Evolutionary conservation across 2,888 invertebrate species (phyloP).

Genomic region (Osmoderma eremita): DNA sequence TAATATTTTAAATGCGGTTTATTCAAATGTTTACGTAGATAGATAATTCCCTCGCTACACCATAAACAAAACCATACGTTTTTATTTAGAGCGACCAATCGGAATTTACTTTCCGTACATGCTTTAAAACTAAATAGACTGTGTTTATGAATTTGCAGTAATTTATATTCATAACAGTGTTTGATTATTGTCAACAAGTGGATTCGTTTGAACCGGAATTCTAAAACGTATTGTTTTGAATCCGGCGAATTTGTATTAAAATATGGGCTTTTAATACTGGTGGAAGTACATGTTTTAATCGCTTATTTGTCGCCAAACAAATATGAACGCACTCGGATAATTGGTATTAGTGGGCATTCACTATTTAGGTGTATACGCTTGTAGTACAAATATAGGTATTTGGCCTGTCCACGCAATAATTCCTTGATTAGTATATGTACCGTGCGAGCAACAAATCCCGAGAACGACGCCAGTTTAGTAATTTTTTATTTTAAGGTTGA

Average conservation of each 20-base stretch:
- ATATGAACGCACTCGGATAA: neutral
- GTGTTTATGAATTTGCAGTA: neutral
- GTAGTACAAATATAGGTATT: no score
- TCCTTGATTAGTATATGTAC: no score
- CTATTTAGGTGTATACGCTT: neutral
- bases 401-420: no score
- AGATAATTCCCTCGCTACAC: neutral
- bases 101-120: constrained; percentile 8
- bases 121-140: constrained; percentile 15
- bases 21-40: constrained; percentile 11
- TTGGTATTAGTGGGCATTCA: constrained; percentile 14
- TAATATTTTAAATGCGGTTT: constrained; percentile 14
- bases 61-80: constrained; percentile 17
- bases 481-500: no score
- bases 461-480: no score
- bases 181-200: constrained; percentile 35
- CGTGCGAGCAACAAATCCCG: no score
- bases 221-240: constrained; percentile 22
- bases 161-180: constrained; percentile 25
- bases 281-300: constrained; percentile 18
- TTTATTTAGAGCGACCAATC: constrained; percentile 11
- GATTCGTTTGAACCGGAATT: constrained; percentile 27
- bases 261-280: constrained; percentile 25
- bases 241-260: constrained; percentile 21
- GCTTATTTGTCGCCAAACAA: constrained; percentile 1